A percentile compares a stretch with the other conserved stretches of the same genome.
These are phyloP conservation scores for Caenorhabditis latens DNA, from an alignment of 1,140 invertebrate species.

Conservation along the genomic window DNA sequence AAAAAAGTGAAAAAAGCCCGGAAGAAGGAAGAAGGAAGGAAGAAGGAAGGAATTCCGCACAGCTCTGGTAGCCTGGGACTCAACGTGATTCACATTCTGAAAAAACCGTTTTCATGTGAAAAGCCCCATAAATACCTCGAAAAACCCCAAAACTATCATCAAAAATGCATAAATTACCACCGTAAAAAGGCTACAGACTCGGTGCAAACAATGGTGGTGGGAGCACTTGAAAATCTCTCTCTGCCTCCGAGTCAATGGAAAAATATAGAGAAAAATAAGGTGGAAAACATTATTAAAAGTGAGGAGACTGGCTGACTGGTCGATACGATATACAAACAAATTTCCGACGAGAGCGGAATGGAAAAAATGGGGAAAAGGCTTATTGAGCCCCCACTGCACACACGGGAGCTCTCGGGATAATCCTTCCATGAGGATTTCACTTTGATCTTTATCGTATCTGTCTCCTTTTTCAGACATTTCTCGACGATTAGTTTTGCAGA, in stretches of 20 bases:
- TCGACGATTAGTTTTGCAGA: background rate
- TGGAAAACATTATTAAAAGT: background rate
- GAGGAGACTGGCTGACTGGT: background rate
- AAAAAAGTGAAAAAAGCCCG: no score
- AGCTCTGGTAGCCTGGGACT: no score
- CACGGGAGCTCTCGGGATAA: background rate
- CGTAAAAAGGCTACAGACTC: background rate
- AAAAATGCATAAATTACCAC: background rate
- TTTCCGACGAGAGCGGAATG: background rate
- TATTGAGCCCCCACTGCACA: constrained; percentile 4
- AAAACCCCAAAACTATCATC: no score
- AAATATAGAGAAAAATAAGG: no score
- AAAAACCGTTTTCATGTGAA: no score
- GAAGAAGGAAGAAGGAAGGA: no score
- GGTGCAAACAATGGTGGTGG: no score
- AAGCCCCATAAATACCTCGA: no score
- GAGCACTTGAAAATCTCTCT: constrained; percentile 7
- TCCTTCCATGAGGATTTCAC: background rate
- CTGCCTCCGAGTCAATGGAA: background rate
- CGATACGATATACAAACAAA: constrained; percentile 48
- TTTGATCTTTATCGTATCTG: background rate
- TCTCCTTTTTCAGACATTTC: background rate
- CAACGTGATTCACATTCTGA: no score
- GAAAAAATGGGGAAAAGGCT: background rate
- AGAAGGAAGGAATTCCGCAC: no score